Evolutionary conservation across 2,888 invertebrate species (phyloP).

Genomic region (Helicoverpa assulta): DNA sequence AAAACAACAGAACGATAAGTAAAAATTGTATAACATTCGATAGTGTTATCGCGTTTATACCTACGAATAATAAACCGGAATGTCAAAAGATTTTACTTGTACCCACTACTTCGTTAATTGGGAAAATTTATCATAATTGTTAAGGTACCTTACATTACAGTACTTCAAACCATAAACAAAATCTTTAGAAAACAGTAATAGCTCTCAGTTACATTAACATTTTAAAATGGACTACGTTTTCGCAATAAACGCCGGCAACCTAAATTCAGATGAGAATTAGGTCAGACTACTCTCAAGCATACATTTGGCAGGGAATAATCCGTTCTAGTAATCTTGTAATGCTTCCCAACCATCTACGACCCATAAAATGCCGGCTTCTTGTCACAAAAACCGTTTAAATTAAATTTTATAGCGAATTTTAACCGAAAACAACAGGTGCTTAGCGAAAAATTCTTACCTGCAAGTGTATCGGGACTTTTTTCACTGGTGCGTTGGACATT

Average conservation of each 20-base stretch:
- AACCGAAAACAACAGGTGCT: conserved; percentile 80
- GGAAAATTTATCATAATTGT: background rate
- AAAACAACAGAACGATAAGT: conserved; percentile 43
- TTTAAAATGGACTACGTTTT: conserved; percentile 20
- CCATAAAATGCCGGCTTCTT: conserved; percentile 8
- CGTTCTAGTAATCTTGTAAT: conserved; percentile 10
- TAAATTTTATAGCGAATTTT: conserved; percentile 46
- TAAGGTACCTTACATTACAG: conserved; percentile 1
- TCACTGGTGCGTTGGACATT: conserved; percentile 94
- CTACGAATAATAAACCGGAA: conserved; percentile 19
- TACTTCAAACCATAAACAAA: background rate
- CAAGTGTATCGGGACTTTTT: conserved; percentile 98
- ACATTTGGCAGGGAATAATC: conserved; percentile 48
- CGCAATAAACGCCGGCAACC: conserved; percentile 47
- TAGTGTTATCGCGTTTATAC: conserved; percentile 40
- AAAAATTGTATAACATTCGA: conserved; percentile 48
- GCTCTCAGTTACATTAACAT: background rate
- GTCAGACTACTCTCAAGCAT: conserved; percentile 65
- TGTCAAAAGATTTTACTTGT: conserved; percentile 33
- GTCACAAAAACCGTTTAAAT: conserved; percentile 12
- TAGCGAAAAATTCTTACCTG: conserved; percentile 91
- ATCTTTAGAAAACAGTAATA: background rate
- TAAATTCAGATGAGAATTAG: conserved; percentile 67
- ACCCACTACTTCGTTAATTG: conserved; percentile 20
- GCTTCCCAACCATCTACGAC: conserved; percentile 9